A percentile compares a stretch with the other conserved stretches of the same genome.
Conservation (phyloP, 2,113 vertebrate genomes). For the Hyaena hyaena region DNA sequence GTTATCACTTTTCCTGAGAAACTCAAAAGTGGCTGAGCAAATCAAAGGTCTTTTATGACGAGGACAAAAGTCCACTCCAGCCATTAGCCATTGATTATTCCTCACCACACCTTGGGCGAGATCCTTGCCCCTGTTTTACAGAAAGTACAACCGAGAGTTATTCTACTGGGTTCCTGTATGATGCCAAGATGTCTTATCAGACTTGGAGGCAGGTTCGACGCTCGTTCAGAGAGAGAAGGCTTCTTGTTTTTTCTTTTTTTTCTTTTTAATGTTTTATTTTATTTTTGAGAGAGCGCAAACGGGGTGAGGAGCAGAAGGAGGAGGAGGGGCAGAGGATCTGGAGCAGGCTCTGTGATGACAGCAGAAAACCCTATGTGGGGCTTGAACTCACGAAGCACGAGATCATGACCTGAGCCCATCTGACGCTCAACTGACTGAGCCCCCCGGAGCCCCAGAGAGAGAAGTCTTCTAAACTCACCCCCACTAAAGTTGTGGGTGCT, state of each 20-base stretch:
- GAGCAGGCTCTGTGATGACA: too few species aligned
- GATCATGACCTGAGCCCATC: too few species aligned
- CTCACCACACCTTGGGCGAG: constrained; percentile 50
- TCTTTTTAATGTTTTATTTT: too few species aligned
- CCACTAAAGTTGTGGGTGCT: neutral
- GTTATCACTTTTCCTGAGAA: constrained; percentile 75
- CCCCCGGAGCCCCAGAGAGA: neutral
- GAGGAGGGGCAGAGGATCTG: too few species aligned
- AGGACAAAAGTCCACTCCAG: constrained; percentile 76
- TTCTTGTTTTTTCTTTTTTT: too few species aligned
- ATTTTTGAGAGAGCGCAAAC: too few species aligned
- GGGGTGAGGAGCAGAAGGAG: too few species aligned
- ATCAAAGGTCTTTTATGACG: constrained; percentile 76
- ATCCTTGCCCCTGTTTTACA: neutral
- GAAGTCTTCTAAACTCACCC: neutral
- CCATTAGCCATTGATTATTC: constrained; percentile 58
- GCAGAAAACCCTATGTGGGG: too few species aligned
- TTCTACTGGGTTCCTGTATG: neutral
- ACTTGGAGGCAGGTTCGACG: neutral
- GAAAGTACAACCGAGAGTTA: neutral
- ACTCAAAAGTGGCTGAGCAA: constrained; percentile 62
- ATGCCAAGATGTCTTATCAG: constrained; percentile 12
- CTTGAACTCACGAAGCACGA: too few species aligned
- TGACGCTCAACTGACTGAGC: too few species aligned
- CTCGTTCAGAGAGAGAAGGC: neutral